Evolutionary conservation across 1,140 invertebrate species (phyloP), one percentile per base, ranked within the genome.

Genomic region (Megathymus violae): DNA sequence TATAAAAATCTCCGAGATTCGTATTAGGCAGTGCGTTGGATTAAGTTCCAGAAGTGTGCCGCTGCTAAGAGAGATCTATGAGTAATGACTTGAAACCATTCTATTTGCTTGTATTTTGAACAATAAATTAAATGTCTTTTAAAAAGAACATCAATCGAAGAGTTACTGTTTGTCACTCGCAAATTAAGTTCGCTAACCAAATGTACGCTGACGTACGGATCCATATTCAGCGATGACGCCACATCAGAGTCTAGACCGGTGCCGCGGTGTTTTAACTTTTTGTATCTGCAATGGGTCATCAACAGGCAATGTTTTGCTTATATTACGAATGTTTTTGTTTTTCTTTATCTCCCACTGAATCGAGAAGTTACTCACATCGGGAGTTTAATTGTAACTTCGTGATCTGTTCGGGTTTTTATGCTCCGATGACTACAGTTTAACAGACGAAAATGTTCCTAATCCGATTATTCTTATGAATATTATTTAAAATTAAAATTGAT

Each of bases 211-310:
- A 31, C 27, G 27, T 31, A 31, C n/a, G 3, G 1, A 31, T 15
- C 13, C 2, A 6, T 31, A 27, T 47, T 47, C 22, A 27, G 9
- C 27, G 27, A 31, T 31, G 27, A 31, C 44, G 15, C 15, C 14
- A 25, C 14, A 31, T 9, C 41, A n/a, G 4, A 11, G 43, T 46
- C 43, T 46, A 46, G 43, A 46, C 43, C 43, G 17, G 10, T 22
- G 43, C 13, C n/a, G n/a, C n/a, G n/a, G n/a, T n/a, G n/a, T n/a
- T 41, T 22, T 3, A 13, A 15, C 14, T 46, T 46, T 46, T 46
- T 46, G 16, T 22, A 41, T 41, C 36, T 46, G 43, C 17, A 46
- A 22, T 22, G 43, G 43, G 10, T 46, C 43, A 46, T 22, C 40
- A 43, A 22, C 15, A 9, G 40, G 1, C 17, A 13, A 46, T 11